Evolutionary conservation across 1,140 invertebrate genomes (phyloP), one percentile per base, ranked within the genome.

Genomic region (Drosophila mayri): DNA sequence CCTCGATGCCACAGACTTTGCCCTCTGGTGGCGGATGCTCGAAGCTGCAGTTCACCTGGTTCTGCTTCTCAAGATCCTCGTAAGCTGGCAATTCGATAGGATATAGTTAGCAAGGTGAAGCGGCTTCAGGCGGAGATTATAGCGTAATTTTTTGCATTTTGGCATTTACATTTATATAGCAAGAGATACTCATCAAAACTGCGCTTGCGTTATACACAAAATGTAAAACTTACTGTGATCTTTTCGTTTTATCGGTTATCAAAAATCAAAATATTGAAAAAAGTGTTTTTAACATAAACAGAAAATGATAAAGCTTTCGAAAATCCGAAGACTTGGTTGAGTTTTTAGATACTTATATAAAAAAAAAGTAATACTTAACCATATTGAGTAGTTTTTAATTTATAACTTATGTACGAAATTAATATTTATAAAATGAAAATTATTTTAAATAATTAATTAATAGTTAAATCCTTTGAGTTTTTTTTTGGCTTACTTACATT

Each of bases 21-120:
- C 83, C 86, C 0, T 76, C 62, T 32, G 46, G 37, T 66, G 91
- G 90, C 18, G 62, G 81, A 38, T 81, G 47, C 22, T 92, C 82
- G 32, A 92, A 92, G 12, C 83, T 86, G 68, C 92, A 93, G 70
- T 91, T 88, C 32, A 92, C 79, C 54, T 92, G 91, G 75, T 90
- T 92, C 3, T 74, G 32, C 61, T 92, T 92, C 50, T 87, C 86
- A 57, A 92, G 40, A n/a, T 91, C 76, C 44, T 92, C 83, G 64
- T 92, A 92, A 30, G 88, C 91, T 92, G 37, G 16, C 18, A 37
- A 44, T 46, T 40, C 6, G 10, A 67, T 18, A 30, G 8, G 41
- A 52, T 41, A 40, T 10, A 1, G 12, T 59, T 58, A 37, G 22
- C 22, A 64, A 38, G 6, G 3, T 16, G 9, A 43, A 28, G n/a